A percentile compares a stretch with the other conserved stretches of the same genome.
Conservation (phyloP, 1,140 invertebrate species). For the Cyrtorhinus lividipennis region DNA sequence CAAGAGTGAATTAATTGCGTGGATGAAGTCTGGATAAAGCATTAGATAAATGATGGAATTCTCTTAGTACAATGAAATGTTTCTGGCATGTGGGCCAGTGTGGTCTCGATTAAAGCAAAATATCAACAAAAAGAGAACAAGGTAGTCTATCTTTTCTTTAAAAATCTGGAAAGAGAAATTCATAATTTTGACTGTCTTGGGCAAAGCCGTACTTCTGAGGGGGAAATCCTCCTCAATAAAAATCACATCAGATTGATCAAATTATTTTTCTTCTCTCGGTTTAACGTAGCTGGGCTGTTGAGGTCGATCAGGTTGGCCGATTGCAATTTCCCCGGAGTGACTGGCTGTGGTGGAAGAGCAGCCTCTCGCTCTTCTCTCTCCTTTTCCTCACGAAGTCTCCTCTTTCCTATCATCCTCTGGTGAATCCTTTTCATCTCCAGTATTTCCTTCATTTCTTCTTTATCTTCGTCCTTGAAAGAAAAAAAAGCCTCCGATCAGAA, state of each 20-base stretch:
- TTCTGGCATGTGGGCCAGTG: too few relatives aligned
- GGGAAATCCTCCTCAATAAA: too few relatives aligned
- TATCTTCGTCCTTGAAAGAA: slow-evolving; percentile 59
- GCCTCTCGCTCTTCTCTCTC: neutral
- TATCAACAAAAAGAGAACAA: too few relatives aligned
- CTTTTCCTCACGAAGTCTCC: slow-evolving; percentile 25
- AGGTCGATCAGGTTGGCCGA: slow-evolving; percentile 13
- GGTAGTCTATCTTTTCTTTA: too few relatives aligned
- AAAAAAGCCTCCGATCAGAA: neutral
- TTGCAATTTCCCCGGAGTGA: neutral
- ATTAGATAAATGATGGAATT: too few relatives aligned
- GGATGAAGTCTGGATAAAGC: too few relatives aligned
- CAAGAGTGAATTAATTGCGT: too few relatives aligned
- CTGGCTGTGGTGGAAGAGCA: neutral
- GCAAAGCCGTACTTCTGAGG: too few relatives aligned
- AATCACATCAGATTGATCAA: neutral
- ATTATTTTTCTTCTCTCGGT: slow-evolving; percentile 1
- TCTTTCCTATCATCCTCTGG: slow-evolving; percentile 52
- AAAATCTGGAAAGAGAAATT: too few relatives aligned
- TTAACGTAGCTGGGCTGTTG: neutral
- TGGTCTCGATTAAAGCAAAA: too few relatives aligned
- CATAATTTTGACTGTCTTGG: too few relatives aligned
- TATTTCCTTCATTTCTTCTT: slow-evolving; percentile 86
- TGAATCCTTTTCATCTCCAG: slow-evolving; percentile 79
- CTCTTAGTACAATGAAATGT: too few relatives aligned